Base-by-base conservation (phyloP, 2,113 vertebrate genomes). In the Amia ocellicauda region DNA sequence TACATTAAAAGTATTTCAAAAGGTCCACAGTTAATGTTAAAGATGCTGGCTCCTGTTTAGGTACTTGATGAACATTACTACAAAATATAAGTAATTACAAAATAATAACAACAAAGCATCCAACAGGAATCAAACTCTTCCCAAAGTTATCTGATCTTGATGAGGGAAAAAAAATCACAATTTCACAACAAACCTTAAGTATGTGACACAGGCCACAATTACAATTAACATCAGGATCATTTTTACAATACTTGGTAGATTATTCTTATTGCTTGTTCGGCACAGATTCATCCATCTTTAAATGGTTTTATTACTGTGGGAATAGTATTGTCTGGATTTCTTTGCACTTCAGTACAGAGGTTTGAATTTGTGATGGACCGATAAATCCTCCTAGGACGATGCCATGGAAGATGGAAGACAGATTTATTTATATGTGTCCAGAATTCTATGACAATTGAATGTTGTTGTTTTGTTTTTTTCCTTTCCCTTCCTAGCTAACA, bases 11-110 rank as follows among this genome's bases (percentile, higher is more conserved):
- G 69, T 47, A 68, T 68, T 53, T 71, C 43, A 54, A 74, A 74
- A 73, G 66, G 60, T 59, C 40, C 40, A 41, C 40, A 62, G 74
- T 79, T 75, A 77, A 45, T 69, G 76, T 75, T 81, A 79, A 81
- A 81, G 76, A 79, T 77, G 79, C 74, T 2, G 63, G 59, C 60
- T 11, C 62, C 7, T 16, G 20, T 31, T 27, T 24, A 28, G 10
- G 24, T 20, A 36, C 36, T 60, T 58, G 8, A 16, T 5, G 3
- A 9, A 27, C 20, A n/a, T 22, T 42, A 24, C 19, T 24, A 5
- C n/a, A 36, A 36, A 36, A 36, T 5, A 36, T 7, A 36, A 36
- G 31, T 36, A n/a, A n/a, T n/a, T n/a, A n/a, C n/a, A n/a, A n/a
- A n/a, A n/a, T n/a, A n/a, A n/a, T n/a, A n/a, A n/a, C n/a, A n/a